A percentile compares a stretch with the other conserved stretches of the same genome.
These are phyloP conservation scores for Philypnodon macrostomus DNA, from an alignment of 2,797 vertebrate genomes.

Conservation along the genomic window DNA sequence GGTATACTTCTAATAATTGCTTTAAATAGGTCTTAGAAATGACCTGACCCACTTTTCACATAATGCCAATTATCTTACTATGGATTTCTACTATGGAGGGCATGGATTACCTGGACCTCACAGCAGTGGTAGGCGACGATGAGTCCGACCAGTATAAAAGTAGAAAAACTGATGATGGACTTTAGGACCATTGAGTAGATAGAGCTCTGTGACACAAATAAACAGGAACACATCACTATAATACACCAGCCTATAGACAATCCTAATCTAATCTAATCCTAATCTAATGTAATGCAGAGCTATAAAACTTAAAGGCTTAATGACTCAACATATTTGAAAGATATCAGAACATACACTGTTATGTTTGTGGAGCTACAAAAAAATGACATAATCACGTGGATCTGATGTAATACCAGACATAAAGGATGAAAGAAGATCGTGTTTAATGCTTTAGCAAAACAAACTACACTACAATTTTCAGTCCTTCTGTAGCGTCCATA, in stretches of 20 bases:
- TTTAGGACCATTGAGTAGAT: conserved; percentile 88
- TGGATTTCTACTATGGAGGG: neutral
- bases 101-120: conserved; percentile 84
- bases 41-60: neutral
- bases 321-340: neutral
- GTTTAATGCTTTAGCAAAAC: neutral
- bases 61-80: neutral
- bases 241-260: conserved; percentile 11
- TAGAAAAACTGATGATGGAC: conserved; percentile 90
- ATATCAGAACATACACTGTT: neutral
- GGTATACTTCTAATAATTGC: neutral
- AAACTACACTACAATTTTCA: neutral
- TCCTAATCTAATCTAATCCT: conserved; percentile 36
- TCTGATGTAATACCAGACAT: neutral
- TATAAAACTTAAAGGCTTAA: conserved; percentile 3
- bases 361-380: too few relatives aligned
- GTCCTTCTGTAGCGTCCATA: neutral
- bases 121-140: conserved; percentile 90
- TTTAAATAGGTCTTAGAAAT: neutral
- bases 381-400: neutral
- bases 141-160: conserved; percentile 84
- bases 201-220: conserved; percentile 79
- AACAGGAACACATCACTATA: conserved; percentile 7
- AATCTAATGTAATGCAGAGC: too few relatives aligned
- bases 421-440: neutral